phyloP scores from a whole-genome alignment of 1,140 invertebrate genomes.

The Coenobita brevimanus region DNA sequence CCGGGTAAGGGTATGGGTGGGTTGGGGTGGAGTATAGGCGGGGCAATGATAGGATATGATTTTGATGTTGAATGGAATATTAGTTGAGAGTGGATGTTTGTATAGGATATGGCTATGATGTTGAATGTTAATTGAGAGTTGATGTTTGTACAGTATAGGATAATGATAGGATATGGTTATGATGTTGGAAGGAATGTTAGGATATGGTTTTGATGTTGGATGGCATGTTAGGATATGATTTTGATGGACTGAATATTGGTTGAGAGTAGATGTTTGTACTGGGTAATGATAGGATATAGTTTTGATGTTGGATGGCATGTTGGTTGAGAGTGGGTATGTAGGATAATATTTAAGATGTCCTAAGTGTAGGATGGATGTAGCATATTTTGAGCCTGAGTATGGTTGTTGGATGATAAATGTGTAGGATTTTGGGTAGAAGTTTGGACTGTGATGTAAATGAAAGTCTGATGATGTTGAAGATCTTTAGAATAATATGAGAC shows the following conservation, averaged over 20 bases:
- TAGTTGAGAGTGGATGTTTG: neutral
- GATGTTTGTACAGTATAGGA: too few relatives aligned
- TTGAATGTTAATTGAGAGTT: too few relatives aligned
- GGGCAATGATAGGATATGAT: neutral
- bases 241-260: neutral
- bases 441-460: too few relatives aligned
- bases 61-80: neutral
- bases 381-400: too few relatives aligned
- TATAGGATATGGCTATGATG: too few relatives aligned
- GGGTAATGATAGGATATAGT: neutral
- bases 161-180: neutral
- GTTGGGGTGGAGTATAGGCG: neutral
- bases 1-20: conserved; percentile 48
- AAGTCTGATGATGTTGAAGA: too few relatives aligned
- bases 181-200: neutral
- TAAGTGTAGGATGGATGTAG: too few relatives aligned
- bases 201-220: neutral
- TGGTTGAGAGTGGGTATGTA: neutral
- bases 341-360: too few relatives aligned
- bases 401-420: too few relatives aligned
- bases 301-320: neutral
- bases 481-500: too few relatives aligned
- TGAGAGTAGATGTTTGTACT: neutral
- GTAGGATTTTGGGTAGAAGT: too few relatives aligned
- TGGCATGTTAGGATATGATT: too few relatives aligned